A percentile compares a stretch with the other conserved stretches of the same genome.
Conservation (phyloP, 2,888 invertebrate species). For the Slavum lentiscoides region DNA sequence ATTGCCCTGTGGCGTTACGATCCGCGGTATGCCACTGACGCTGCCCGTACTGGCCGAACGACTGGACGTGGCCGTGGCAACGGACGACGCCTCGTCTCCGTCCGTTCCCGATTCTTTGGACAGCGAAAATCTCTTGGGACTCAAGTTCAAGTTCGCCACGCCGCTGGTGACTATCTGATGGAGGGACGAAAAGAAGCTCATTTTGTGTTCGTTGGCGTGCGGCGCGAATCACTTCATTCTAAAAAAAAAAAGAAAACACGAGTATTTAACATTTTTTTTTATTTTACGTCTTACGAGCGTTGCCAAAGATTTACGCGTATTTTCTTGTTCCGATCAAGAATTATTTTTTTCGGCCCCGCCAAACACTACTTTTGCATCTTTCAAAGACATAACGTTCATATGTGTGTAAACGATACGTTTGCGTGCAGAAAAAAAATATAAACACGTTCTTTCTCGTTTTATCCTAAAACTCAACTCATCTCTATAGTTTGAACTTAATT, state of each 20-base stretch:
- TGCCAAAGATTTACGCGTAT: too few species aligned
- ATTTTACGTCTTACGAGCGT: too few species aligned
- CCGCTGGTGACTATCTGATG: conserved; percentile 86
- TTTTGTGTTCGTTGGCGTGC: conserved; percentile 58
- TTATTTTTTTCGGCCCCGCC: too few species aligned
- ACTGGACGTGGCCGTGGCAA: conserved; percentile 43
- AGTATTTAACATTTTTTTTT: too few species aligned
- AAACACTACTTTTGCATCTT: too few species aligned
- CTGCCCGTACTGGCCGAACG: conserved; percentile 55
- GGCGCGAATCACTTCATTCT: conserved; percentile 38
- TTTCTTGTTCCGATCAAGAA: too few species aligned
- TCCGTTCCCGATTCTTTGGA: conserved; percentile 68
- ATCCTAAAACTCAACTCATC: too few species aligned
- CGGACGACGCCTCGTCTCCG: conserved; percentile 39
- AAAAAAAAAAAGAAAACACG: not conserved
- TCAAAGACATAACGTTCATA: too few species aligned
- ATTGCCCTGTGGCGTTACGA: conserved; percentile 72
- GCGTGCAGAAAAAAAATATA: too few species aligned
- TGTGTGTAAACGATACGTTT: too few species aligned
- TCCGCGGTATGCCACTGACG: conserved; percentile 70
- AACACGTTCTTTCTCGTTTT: too few species aligned
- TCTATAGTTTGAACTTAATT: too few species aligned
- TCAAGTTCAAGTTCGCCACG: conserved; percentile 77
- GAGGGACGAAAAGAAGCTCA: conserved; percentile 85
- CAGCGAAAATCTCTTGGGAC: conserved; percentile 74